These are phyloP conservation scores for Troides aeacus DNA, from an alignment of 2,888 invertebrate genomes.

Conservation along the genomic window DNA sequence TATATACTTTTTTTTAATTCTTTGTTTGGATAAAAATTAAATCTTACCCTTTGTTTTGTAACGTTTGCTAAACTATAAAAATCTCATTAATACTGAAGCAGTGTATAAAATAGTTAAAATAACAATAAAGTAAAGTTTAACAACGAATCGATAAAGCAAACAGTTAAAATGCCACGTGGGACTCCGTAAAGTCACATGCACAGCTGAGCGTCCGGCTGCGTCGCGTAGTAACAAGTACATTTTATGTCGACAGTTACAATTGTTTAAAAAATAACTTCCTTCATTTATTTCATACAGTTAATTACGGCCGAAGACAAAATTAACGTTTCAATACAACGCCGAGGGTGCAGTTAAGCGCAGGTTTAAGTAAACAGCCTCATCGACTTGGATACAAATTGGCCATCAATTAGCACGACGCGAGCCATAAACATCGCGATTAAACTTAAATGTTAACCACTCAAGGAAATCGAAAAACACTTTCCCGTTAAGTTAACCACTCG, in stretches of 20 bases:
- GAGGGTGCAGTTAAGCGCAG: background rate
- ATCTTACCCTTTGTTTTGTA: no score
- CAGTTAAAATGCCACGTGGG: background rate
- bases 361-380: constrained; percentile 5
- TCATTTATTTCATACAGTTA: background rate
- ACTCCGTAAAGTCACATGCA: background rate
- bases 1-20: no score
- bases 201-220: background rate
- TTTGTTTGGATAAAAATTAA: no score
- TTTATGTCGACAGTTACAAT: background rate
- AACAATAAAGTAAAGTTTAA: no score
- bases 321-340: background rate
- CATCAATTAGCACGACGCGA: constrained; percentile 13
- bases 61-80: no score
- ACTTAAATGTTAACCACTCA: constrained; percentile 15
- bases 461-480: constrained; percentile 20
- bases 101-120: no score
- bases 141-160: no score
- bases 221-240: background rate
- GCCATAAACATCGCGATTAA: constrained; percentile 12
- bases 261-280: background rate
- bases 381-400: constrained; percentile 8
- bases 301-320: background rate
- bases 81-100: no score
- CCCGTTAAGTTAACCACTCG: constrained; percentile 20